These are phyloP conservation scores for Atrichornis clamosus DNA, from an alignment of 2,113 vertebrate species.

Conservation along the genomic window DNA sequence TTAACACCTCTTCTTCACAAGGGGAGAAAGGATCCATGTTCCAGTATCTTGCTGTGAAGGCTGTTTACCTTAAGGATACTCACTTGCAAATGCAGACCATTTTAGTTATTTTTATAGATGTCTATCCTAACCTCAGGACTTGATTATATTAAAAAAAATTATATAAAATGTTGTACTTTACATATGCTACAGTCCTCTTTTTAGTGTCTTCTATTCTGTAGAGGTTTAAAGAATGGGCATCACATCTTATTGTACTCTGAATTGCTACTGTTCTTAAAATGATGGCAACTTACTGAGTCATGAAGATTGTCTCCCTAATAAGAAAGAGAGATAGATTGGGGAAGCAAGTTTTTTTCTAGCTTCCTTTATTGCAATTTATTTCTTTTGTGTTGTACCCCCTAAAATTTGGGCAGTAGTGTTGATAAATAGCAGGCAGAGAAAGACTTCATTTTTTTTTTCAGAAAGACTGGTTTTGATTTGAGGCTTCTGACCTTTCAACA, in stretches of 20 bases:
- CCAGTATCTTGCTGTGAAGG: background rate
- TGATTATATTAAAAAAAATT: background rate
- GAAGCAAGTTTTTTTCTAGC: background rate
- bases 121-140: background rate
- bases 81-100: background rate
- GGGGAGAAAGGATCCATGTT: background rate
- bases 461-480: background rate
- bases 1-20: background rate
- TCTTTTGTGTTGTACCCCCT: background rate
- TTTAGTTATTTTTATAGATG: background rate
- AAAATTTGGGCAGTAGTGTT: background rate
- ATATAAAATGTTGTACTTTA: background rate
- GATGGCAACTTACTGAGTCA: background rate
- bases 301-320: background rate
- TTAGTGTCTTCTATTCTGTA: background rate
- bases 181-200: background rate
- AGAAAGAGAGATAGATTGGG: background rate
- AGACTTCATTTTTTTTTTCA: background rate
- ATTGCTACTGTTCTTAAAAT: background rate
- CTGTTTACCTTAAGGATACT: background rate
- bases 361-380: background rate
- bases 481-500: background rate
- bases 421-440: background rate
- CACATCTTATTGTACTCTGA: background rate
- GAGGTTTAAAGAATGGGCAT: background rate